A percentile compares a stretch with the other conserved stretches of the same genome.
Evolutionary conservation across 2,888 invertebrate genomes (phyloP).

Genomic region (Sipha maydis): DNA sequence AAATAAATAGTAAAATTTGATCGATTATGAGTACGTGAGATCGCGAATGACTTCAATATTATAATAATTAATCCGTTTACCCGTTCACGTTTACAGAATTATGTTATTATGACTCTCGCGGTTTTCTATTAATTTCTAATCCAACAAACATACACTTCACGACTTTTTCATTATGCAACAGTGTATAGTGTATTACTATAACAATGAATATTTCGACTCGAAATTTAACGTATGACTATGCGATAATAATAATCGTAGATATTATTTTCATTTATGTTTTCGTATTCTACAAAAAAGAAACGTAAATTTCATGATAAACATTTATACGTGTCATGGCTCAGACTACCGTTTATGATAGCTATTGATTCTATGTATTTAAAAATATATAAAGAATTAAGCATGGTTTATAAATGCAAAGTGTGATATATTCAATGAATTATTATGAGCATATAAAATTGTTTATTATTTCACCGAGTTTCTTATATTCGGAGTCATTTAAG

Average conservation of each 20-base stretch:
- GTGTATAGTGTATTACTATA: neutral
- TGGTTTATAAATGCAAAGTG: too few relatives aligned
- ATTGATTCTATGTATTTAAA: neutral
- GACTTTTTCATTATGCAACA: neutral
- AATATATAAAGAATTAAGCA: too few relatives aligned
- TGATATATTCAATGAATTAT: neutral
- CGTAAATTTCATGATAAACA: neutral
- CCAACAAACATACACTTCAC: neutral
- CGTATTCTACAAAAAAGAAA: conserved; percentile 28
- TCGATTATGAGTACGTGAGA: too few relatives aligned
- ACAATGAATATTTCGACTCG: neutral
- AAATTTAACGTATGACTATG: neutral
- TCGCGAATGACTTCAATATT: too few relatives aligned
- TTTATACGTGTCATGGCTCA: conserved; percentile 39
- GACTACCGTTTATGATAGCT: conserved; percentile 6
- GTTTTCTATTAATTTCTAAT: too few relatives aligned
- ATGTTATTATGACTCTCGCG: too few relatives aligned
- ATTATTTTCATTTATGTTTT: conserved; percentile 15
- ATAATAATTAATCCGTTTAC: too few relatives aligned
- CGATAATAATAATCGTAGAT: neutral
- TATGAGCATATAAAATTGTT: conserved; percentile 35
- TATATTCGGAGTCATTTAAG: neutral
- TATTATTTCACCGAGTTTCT: too few relatives aligned
- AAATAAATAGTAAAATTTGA: too few relatives aligned
- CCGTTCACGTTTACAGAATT: too few relatives aligned